Conservation (phyloP, 2,113 vertebrate species). For the Eupsittula cactorum region DNA sequence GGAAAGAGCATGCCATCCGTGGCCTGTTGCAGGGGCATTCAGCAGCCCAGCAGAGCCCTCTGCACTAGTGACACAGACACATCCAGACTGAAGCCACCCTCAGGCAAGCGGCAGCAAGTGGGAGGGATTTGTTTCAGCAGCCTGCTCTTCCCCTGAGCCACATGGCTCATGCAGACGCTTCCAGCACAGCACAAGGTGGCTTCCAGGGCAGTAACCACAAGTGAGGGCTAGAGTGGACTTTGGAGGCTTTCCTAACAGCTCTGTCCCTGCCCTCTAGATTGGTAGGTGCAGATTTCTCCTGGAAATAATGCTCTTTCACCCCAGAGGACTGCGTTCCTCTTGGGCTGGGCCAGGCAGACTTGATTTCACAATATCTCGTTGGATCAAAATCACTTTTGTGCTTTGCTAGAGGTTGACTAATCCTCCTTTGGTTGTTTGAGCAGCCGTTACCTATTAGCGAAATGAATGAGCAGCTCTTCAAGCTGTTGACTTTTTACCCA, state of each 20-base stretch:
- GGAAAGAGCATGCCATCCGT: accelerated
- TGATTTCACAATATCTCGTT: conserved; percentile 33
- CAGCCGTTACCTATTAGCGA: conserved; percentile 38
- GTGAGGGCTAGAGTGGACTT: neutral
- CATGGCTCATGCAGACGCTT: neutral
- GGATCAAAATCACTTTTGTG: neutral
- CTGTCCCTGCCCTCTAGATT: neutral
- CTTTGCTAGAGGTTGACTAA: conserved; percentile 17
- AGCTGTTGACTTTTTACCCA: conserved; percentile 7
- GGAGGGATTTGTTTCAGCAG: neutral
- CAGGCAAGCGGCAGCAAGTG: neutral
- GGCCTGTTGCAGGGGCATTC: neutral
- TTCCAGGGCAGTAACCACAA: neutral
- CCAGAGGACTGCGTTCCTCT: neutral
- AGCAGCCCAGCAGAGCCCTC: neutral
- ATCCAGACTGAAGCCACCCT: neutral
- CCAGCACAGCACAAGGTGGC: neutral
- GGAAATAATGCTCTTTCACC: neutral
- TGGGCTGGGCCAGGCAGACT: neutral
- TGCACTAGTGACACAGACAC: neutral
- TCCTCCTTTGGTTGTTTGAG: neutral
- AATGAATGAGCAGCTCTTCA: neutral
- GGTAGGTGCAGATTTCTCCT: neutral
- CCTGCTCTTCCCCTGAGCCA: neutral
- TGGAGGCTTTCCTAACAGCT: neutral